Base-by-base conservation (phyloP, 1,140 invertebrate species). In the Battus philenor region DNA sequence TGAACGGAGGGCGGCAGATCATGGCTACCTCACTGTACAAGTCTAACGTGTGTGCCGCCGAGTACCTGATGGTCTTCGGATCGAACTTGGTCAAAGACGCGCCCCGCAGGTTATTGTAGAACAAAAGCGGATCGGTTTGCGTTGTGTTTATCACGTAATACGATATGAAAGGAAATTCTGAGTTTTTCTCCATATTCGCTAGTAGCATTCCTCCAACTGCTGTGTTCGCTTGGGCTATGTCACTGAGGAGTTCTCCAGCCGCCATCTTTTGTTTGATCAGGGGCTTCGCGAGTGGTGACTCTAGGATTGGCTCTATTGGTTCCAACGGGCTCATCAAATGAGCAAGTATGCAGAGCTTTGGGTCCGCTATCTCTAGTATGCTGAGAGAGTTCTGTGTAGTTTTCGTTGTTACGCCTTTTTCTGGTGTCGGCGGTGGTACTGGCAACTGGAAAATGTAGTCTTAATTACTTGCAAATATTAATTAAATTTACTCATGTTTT, bases 131-230 rank as follows among this genome's bases (percentile, higher is more conserved):
- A 85, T 96, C 94, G 16, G 91, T 93, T 75, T 93, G 92, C 43
- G 91, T 90, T 15, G 93, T 95, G 69, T 96, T 96, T 78, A 96
- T 94, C 56, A 96, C 89, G 81, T 96, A 95, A 68, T 96, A 95
- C 1, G 93, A 90, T 83, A 97, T 96, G 85, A 96, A 96, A 2
- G 95, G 95, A 71, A 96, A 96, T 62, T 96, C 94, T 30, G 94
- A 94, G 74, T 93, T 93, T 70, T 92, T 92, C 69, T 97, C 95
- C 90, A 96, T 94, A 68, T 96, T 96, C 16, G 93, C 92, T 16
- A 97, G 78, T 4, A 97, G 86, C 90, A 96, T 95, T 53, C 94
- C 89, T 55, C 95, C 89, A 29, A 93, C 83, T 31, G 94, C 89
- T 3, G 90, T 91, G 59, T 93, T 92, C 1, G 91, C 90, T 66